Percentiles rank a stretch among this genome's conserved stretches.
These are phyloP conservation scores for Coracopsis vasa DNA, from an alignment of 2,113 vertebrate genomes.

Conservation along the genomic window DNA sequence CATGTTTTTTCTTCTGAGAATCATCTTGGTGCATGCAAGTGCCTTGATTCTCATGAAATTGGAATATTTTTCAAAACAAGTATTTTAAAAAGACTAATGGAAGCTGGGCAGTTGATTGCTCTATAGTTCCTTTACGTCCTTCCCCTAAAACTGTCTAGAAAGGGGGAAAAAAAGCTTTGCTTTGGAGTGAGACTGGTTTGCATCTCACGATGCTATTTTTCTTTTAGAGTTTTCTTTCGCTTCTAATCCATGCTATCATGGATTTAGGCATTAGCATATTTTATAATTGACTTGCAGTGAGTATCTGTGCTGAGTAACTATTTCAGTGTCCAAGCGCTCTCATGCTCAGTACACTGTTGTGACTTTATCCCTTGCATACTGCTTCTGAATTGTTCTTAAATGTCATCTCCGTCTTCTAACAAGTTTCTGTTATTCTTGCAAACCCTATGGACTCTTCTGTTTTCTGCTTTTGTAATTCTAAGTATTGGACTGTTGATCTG, in stretches of 20 bases:
- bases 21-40: background rate
- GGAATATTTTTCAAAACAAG: background rate
- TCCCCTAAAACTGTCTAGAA: background rate
- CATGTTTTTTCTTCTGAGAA: background rate
- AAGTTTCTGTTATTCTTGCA: background rate
- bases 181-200: background rate
- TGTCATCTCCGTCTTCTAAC: background rate
- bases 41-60: background rate
- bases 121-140: background rate
- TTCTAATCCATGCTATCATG: background rate
- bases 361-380: background rate
- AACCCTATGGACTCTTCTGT: background rate
- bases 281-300: background rate
- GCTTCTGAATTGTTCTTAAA: background rate
- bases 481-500: background rate
- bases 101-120: background rate
- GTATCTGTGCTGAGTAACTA: background rate
- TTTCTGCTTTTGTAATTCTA: background rate
- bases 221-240: background rate
- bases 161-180: background rate
- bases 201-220: background rate
- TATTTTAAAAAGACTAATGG: background rate
- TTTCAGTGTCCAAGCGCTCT: background rate
- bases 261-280: background rate
- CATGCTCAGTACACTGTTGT: background rate